Conservation (phyloP, 2,113 vertebrate genomes). For the Sebastes schlegelii region DNA sequence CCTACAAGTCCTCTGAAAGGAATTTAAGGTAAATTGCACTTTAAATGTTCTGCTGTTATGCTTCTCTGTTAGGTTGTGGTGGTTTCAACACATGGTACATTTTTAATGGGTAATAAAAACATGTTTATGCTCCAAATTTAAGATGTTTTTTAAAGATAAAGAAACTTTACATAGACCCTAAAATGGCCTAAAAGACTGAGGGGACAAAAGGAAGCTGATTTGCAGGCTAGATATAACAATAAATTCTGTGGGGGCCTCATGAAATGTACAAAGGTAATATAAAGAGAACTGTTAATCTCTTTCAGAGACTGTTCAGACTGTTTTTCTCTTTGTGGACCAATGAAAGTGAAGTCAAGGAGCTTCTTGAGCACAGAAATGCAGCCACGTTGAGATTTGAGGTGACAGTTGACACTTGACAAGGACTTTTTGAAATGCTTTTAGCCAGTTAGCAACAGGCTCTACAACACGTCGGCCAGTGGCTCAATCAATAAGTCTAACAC, state of each 20-base stretch:
- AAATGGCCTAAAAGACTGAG: no score
- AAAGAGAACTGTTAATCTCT: neutral
- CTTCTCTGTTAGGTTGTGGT: neutral
- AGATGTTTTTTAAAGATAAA: no score
- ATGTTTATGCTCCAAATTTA: neutral
- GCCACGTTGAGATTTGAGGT: neutral
- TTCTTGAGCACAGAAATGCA: neutral
- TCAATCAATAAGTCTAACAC: neutral
- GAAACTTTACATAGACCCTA: no score
- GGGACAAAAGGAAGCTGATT: neutral
- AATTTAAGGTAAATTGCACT: conserved; percentile 26
- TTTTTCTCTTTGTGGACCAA: neutral
- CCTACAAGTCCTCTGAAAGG: conserved; percentile 41
- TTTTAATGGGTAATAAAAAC: neutral
- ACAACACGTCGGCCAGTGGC: neutral
- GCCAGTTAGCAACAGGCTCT: neutral
- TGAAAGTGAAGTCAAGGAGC: neutral
- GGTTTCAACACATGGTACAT: neutral
- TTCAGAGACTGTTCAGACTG: neutral
- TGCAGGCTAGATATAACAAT: neutral
- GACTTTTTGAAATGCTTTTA: no score
- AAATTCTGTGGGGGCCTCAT: neutral
- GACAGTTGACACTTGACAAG: neutral
- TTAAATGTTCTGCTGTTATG: neutral
- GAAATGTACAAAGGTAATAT: neutral